Percentiles rank a stretch among this genome's conserved stretches.
These are phyloP conservation scores for Tribolium madens DNA, from an alignment of 1,140 invertebrate species.

Conservation along the genomic window DNA sequence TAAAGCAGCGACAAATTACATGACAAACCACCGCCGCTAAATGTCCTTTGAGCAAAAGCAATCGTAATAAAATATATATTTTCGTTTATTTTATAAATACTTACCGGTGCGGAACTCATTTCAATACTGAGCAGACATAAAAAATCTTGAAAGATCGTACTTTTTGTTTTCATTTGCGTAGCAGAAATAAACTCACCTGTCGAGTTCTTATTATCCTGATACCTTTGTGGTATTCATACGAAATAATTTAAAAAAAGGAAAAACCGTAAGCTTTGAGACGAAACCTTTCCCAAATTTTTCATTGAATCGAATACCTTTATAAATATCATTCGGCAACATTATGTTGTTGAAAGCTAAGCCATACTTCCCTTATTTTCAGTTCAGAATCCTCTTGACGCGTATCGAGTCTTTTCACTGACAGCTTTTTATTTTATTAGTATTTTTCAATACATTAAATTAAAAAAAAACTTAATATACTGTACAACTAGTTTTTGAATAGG, in stretches of 20 bases:
- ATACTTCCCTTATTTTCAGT: background rate
- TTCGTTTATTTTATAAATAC: too few relatives aligned
- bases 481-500: too few relatives aligned
- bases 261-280: background rate
- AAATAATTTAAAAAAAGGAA: background rate
- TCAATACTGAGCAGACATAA: background rate
- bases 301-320: background rate
- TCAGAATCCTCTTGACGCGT: background rate
- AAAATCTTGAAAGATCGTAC: background rate
- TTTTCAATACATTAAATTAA: background rate
- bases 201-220: background rate
- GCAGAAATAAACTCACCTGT: background rate
- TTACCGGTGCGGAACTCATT: too few relatives aligned
- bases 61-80: background rate
- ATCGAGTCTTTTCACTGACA: background rate
- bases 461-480: too few relatives aligned
- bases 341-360: background rate
- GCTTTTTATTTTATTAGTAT: background rate
- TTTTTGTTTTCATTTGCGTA: background rate
- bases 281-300: background rate
- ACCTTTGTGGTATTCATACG: background rate
- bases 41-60: background rate
- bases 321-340: background rate
- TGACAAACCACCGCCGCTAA: background rate
- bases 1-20: constrained; percentile 17